phyloP scores from a whole-genome alignment of 2,888 invertebrate genomes.

The Blera fallax region DNA sequence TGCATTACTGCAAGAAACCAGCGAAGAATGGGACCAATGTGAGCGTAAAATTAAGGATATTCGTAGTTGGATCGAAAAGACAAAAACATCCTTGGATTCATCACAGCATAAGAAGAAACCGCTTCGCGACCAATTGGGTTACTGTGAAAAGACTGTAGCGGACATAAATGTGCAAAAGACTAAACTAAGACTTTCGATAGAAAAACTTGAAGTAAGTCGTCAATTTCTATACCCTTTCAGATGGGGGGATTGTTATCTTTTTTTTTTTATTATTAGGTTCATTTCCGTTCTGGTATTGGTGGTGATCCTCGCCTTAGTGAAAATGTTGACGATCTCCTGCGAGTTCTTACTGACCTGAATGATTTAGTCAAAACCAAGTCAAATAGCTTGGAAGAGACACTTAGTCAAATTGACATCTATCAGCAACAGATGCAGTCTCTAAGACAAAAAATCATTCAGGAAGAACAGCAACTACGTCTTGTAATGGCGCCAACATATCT shows the following conservation, averaged over 20 bases:
- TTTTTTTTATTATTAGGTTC: conserved; percentile 84
- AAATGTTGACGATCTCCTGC: conserved; percentile 87
- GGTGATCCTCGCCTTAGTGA: conserved; percentile 89
- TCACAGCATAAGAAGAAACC: conserved; percentile 93
- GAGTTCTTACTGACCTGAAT: conserved; percentile 85
- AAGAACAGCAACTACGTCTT: conserved; percentile 92
- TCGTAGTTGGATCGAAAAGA: conserved; percentile 93
- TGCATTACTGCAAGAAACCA: conserved; percentile 93
- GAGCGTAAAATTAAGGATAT: conserved; percentile 96
- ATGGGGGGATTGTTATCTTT: neutral
- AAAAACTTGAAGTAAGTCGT: conserved; percentile 91
- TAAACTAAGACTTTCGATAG: conserved; percentile 93
- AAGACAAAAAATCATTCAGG: conserved; percentile 91
- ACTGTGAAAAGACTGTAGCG: conserved; percentile 92
- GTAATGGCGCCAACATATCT: conserved; percentile 92
- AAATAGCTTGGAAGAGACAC: conserved; percentile 87
- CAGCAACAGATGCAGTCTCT: conserved; percentile 93
- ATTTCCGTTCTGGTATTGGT: conserved; percentile 93
- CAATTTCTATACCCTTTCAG: neutral
- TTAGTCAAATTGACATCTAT: conserved; percentile 93
- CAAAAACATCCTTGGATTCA: conserved; percentile 88
- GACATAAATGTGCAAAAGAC: conserved; percentile 95
- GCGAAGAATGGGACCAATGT: conserved; percentile 98
- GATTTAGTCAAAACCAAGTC: conserved; percentile 78
- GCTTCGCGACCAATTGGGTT: conserved; percentile 91